Conservation (phyloP, 2,888 invertebrate genomes). For the Ophion obscuratus region DNA sequence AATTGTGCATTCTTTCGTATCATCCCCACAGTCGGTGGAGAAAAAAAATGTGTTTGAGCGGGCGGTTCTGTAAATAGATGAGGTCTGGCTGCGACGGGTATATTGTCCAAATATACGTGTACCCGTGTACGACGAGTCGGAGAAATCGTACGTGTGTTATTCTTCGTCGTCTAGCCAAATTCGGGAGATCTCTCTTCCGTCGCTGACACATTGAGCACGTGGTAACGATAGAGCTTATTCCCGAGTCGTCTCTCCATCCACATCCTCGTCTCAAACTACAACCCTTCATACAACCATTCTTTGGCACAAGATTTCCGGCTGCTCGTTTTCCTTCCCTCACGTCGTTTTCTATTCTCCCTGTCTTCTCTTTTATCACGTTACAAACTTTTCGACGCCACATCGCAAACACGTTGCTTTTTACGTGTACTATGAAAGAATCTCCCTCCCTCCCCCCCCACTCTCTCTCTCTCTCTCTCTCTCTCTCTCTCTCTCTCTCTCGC, state of each 20-base stretch:
- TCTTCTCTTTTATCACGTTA: background rate
- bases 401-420: constrained; percentile 18
- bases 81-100: background rate
- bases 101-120: background rate
- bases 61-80: background rate
- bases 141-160: constrained; percentile 1
- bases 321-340: constrained; percentile 22
- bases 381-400: constrained; percentile 35
- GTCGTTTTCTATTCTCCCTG: constrained; percentile 13
- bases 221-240: background rate
- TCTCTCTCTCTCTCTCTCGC: background rate
- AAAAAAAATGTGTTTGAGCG: background rate
- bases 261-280: constrained; percentile 26
- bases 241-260: background rate
- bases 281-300: constrained; percentile 18
- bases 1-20: background rate
- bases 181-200: constrained; percentile 34
- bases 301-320: constrained; percentile 18
- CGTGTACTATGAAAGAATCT: background rate
- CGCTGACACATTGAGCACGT: background rate
- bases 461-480: background rate
- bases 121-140: background rate
- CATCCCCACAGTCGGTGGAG: background rate
- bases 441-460: background rate
- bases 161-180: constrained; percentile 44